A percentile compares a stretch with the other conserved stretches of the same genome.
Evolutionary conservation across 37 sponge, comb jelly and placozoan genomes (phyloP).

Genomic region (Eunapius fragilis): DNA sequence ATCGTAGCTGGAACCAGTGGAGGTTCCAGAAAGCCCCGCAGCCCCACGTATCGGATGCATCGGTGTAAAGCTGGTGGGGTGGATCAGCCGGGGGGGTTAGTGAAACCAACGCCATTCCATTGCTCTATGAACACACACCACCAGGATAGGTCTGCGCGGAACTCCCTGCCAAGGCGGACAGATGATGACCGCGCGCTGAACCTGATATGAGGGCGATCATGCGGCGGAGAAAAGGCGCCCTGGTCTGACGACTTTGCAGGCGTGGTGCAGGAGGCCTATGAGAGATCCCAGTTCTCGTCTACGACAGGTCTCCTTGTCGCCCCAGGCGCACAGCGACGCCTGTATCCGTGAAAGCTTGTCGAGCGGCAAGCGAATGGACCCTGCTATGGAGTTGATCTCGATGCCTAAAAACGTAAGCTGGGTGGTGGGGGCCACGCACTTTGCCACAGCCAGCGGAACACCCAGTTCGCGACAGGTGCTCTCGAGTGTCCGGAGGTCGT

Average conservation of each 20-base stretch:
- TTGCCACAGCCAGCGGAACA: slow-evolving; percentile 18
- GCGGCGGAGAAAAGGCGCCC: slow-evolving; percentile 7
- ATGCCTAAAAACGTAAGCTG: slow-evolving; percentile 22
- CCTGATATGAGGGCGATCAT: too few relatives aligned
- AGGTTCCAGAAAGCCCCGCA: too few relatives aligned
- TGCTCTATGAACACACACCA: too few relatives aligned
- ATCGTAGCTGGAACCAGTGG: too few relatives aligned
- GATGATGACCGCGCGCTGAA: too few relatives aligned
- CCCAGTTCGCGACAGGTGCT: slow-evolving; percentile 1
- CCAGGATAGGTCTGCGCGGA: too few relatives aligned
- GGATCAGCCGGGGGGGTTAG: too few relatives aligned
- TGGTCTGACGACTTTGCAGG: slow-evolving; percentile 20
- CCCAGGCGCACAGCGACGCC: background rate
- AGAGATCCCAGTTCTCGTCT: slow-evolving; percentile 15
- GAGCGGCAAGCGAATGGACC: slow-evolving; percentile 7
- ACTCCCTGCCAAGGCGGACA: too few relatives aligned
- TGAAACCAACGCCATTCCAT: too few relatives aligned
- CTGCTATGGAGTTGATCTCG: slow-evolving; percentile 1
- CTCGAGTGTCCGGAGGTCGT: background rate
- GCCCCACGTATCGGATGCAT: too few relatives aligned
- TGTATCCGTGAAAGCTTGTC: slow-evolving; percentile 26
- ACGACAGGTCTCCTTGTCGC: background rate
- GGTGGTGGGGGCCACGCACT: slow-evolving; percentile 16
- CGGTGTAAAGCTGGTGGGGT: too few relatives aligned
- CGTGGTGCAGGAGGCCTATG: slow-evolving; percentile 17